phyloP scores from a whole-genome alignment of 2,888 invertebrate genomes.

The Drosophila flavopinicola region DNA sequence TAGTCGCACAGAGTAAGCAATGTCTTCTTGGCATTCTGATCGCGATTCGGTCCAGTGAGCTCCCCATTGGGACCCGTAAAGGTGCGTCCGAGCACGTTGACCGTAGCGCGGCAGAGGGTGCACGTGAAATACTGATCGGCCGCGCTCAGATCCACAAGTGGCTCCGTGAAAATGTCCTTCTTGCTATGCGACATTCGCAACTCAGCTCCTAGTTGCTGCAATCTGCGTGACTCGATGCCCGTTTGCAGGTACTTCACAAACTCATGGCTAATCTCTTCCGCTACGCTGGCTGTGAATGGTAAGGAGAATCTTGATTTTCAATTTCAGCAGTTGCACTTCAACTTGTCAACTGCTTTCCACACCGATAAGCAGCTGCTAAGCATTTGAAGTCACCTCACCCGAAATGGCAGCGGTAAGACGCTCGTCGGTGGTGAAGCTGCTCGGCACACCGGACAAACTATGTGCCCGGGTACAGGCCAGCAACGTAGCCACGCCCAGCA shows the following conservation, averaged over 20 bases:
- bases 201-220: slow-evolving; percentile 64
- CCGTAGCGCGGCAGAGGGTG: slow-evolving; percentile 76
- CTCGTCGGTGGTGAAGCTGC: slow-evolving; percentile 52
- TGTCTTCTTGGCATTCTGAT: slow-evolving; percentile 81
- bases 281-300: slow-evolving; percentile 65
- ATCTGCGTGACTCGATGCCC: slow-evolving; percentile 65
- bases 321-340: slow-evolving; percentile 22
- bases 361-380: slow-evolving; percentile 12
- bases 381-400: slow-evolving; percentile 46
- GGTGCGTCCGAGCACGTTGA: slow-evolving; percentile 75
- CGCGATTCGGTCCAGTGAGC: slow-evolving; percentile 77
- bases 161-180: slow-evolving; percentile 66
- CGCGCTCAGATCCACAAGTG: slow-evolving; percentile 62
- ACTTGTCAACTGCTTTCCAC: no score
- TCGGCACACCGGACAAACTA: slow-evolving; percentile 53
- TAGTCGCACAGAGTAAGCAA: slow-evolving; percentile 85
- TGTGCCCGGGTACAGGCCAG: slow-evolving; percentile 37
- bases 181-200: slow-evolving; percentile 64
- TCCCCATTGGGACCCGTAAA: slow-evolving; percentile 85
- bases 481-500: slow-evolving; percentile 35
- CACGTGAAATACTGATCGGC: slow-evolving; percentile 78
- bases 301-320: slow-evolving; percentile 3
- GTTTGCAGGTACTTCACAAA: slow-evolving; percentile 71
- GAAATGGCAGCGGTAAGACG: slow-evolving; percentile 62
- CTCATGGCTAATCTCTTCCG: slow-evolving; percentile 75